Conservation (phyloP, 2,113 vertebrate genomes). For the Platysternon megacephalum region DNA sequence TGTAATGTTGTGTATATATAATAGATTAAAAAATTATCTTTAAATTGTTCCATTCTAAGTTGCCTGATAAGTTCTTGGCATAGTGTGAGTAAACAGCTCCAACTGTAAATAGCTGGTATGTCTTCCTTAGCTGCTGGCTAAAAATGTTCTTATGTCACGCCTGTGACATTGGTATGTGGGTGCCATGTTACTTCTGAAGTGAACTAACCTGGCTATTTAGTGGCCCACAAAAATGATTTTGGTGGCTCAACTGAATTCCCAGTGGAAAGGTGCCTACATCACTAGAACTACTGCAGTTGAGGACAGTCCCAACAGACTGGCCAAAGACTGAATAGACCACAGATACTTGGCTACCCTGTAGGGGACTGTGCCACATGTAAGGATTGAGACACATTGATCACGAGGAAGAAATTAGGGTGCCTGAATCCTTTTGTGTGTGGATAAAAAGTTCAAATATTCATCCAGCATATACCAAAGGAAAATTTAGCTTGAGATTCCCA, state of each 20-base stretch:
- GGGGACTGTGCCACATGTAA: fast-evolving
- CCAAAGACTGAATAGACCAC: background rate
- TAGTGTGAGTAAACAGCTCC: background rate
- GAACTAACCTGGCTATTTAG: background rate
- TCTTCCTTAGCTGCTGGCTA: background rate
- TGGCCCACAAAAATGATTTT: background rate
- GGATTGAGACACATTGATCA: fast-evolving
- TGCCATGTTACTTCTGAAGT: background rate
- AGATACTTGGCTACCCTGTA: background rate
- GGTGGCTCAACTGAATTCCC: background rate
- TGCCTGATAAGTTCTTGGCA: background rate
- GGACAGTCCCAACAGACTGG: background rate
- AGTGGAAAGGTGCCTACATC: background rate
- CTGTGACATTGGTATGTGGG: background rate
- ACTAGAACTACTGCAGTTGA: fast-evolving
- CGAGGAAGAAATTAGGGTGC: no score
- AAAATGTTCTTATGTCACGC: background rate
- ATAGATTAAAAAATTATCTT: background rate
- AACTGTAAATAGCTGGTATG: background rate
- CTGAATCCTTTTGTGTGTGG: background rate
- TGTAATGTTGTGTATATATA: background rate
- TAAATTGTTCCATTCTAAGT: background rate
- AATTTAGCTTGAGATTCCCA: background rate
- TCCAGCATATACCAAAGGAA: background rate
- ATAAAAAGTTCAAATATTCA: background rate